A percentile compares a stretch with the other conserved stretches of the same genome.
These are phyloP conservation scores for Mesitornis unicolor DNA, from an alignment of 2,113 vertebrate species.

Conservation along the genomic window DNA sequence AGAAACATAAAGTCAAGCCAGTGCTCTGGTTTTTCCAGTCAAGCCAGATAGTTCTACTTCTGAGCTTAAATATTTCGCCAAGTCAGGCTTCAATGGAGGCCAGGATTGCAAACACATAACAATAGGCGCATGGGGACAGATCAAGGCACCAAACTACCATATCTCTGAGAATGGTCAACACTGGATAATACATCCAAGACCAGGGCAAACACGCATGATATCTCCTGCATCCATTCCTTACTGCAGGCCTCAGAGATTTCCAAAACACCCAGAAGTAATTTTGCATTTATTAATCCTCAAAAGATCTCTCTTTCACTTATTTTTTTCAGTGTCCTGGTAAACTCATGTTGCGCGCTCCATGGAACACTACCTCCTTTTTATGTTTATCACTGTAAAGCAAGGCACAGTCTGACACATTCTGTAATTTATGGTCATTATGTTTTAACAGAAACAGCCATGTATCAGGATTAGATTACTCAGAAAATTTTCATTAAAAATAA, in stretches of 20 bases:
- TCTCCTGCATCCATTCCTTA: neutral
- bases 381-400: neutral
- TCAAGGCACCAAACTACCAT: neutral
- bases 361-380: neutral
- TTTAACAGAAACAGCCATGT: neutral
- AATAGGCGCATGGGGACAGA: neutral
- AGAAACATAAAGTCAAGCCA: neutral
- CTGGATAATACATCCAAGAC: neutral
- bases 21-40: conserved; percentile 39
- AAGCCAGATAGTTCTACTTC: neutral
- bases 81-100: conserved; percentile 6
- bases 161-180: neutral
- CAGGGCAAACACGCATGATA: accelerated
- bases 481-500: neutral
- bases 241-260: neutral
- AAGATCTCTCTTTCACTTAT: neutral
- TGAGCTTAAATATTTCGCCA: neutral
- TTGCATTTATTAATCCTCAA: neutral
- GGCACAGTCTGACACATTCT: neutral
- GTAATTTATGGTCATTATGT: neutral
- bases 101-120: conserved; percentile 8
- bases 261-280: neutral
- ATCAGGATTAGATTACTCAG: neutral
- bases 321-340: neutral
- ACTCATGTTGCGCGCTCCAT: neutral